Evolutionary conservation across 2,888 invertebrate species (phyloP), one percentile per base, ranked within the genome.

Genomic region (Andrena bicolor): DNA sequence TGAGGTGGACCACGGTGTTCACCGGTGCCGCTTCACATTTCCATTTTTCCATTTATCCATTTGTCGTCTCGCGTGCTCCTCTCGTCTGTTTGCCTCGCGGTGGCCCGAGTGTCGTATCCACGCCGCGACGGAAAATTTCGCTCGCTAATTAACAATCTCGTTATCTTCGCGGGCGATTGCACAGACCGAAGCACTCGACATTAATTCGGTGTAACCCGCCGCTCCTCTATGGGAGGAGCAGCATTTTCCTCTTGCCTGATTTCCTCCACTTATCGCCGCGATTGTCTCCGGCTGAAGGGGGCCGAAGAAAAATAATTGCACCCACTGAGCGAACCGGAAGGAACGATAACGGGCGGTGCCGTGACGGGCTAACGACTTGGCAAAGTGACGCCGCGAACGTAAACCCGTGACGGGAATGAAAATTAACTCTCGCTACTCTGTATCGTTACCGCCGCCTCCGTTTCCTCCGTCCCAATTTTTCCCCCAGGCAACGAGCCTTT

Each of bases 71-170:
- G 32, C 10, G 0, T 10, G 23, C 26, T 10, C 68, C 49, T 23
- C n/a, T 53, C 26, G 26, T 35, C 26, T 1, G 32, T 61, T 61
- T 16, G 32, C 70, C 35, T 26, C 41, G 28, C 1, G 13, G 13
- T 32, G 51, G 51, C 69, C 48, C 58, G 28, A 68, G 63, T 35
- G 58, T 60, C 64, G 13, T 16, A 41, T 41, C 41, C 16, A 3
- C 13, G 3, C 51, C 76, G 61, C 74, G 48, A 75, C 51, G 65
- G 76, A 61, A 72, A 80, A 73, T 80, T 78, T 77, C 71, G 61
- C 79, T 41, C 77, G 72, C 79, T 88, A 85, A 88, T 87, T 87
- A 85, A 83, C 83, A 71, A 82, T 86, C 86, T 88, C 83, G 79
- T 87, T 88, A 88, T 87, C 81, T 88, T 86, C 80, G 73, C 77